Evolutionary conservation across 92 coral and sea anemone genomes (phyloP).

Genomic region (Blastomussa wellsi): DNA sequence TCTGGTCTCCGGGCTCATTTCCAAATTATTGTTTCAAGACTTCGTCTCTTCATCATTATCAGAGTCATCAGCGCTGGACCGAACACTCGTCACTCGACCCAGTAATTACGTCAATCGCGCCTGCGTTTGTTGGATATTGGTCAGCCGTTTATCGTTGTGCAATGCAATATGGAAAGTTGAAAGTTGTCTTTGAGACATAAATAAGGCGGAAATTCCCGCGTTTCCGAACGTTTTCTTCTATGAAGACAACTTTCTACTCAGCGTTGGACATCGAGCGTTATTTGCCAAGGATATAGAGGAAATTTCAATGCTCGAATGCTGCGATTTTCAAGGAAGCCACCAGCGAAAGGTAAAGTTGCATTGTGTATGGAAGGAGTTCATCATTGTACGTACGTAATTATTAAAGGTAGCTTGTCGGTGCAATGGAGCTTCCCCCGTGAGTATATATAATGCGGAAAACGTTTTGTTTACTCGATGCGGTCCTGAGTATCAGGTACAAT

Average conservation of each 20-base stretch:
- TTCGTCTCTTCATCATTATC: no score
- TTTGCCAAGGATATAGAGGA: not conserved
- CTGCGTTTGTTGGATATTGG: not conserved
- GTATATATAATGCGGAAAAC: not conserved
- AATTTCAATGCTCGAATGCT: constrained; percentile 76
- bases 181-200: not conserved
- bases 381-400: not conserved
- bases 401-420: not conserved
- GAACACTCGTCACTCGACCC: constrained; percentile 19
- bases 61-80: no score
- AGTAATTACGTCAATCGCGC: not conserved
- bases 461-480: not conserved
- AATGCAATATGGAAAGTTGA: not conserved
- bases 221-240: not conserved
- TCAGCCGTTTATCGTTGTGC: not conserved
- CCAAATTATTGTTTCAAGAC: no score
- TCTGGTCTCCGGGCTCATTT: no score
- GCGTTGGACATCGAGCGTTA: not conserved
- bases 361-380: not conserved
- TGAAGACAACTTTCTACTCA: constrained; percentile 9
- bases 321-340: constrained; percentile 84
- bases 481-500: not conserved
- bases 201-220: not conserved
- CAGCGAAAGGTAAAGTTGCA: constrained; percentile 53
- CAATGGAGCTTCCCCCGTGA: not conserved